phyloP scores from a whole-genome alignment of 2,113 vertebrate species.

The Rhynchomys soricoides region DNA sequence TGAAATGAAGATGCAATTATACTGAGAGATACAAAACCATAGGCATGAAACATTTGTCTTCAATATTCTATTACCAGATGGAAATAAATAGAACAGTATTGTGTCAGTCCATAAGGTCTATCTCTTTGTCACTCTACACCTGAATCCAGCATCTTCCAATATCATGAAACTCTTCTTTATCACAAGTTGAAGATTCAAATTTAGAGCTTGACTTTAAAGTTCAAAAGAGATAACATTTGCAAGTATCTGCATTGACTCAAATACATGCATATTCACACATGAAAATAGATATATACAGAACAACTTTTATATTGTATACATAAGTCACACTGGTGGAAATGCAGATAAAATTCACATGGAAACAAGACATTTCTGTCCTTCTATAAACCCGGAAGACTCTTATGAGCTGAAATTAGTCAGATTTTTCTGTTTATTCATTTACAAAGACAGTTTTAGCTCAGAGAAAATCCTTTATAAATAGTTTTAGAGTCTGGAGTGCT shows the following conservation, averaged over 20 bases:
- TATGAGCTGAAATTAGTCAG: background rate
- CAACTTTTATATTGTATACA: background rate
- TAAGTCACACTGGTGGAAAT: background rate
- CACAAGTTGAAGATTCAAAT: background rate
- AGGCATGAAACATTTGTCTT: background rate
- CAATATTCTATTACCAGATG: background rate
- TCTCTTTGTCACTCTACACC: background rate
- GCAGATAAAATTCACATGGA: background rate
- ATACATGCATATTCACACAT: background rate
- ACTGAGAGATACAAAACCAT: background rate
- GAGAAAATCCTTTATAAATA: constrained; percentile 30
- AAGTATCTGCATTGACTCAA: background rate
- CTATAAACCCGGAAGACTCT: background rate
- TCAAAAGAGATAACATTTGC: background rate
- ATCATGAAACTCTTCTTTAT: background rate
- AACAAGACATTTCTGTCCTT: background rate
- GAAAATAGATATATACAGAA: background rate
- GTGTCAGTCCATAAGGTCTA: background rate
- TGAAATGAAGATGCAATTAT: background rate
- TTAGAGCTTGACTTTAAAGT: background rate
- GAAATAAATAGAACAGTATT: background rate
- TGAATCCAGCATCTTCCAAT: background rate
- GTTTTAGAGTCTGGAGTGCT: background rate
- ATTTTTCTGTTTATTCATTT: background rate
- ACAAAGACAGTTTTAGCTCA: background rate